phyloP scores from a whole-genome alignment of 1,140 invertebrate genomes.

The Colletes gigas region DNA sequence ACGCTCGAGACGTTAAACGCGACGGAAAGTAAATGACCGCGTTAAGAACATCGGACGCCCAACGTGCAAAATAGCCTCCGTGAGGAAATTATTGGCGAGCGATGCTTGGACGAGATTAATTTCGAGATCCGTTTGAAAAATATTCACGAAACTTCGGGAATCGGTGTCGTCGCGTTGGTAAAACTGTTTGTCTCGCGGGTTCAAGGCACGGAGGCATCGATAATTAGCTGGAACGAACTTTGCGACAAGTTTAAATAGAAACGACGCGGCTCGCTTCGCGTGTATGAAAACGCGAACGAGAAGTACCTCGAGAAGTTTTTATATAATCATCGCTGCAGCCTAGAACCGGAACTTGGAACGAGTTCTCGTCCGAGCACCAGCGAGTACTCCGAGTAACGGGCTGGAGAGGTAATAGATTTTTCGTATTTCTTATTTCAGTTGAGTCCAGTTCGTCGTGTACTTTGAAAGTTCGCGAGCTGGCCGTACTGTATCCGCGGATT shows the following conservation, averaged over 20 bases:
- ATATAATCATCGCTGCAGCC: conserved; percentile 6
- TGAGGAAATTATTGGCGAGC: background rate
- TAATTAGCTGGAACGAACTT: conserved; percentile 30
- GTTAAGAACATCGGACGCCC: background rate
- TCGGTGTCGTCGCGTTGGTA: conserved; percentile 1
- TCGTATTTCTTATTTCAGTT: conserved; percentile 16
- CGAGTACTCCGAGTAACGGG: background rate
- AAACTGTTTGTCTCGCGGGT: background rate
- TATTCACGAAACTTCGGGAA: background rate
- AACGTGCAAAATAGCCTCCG: background rate
- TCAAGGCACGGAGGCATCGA: background rate
- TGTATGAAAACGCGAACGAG: conserved; percentile 1
- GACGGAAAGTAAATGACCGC: background rate
- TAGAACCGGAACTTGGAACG: conserved; percentile 30
- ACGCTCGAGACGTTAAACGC: background rate
- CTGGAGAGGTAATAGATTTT: conserved; percentile 15
- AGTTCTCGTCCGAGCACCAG: background rate
- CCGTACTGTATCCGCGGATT: no score
- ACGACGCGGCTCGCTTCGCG: background rate
- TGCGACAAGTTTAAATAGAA: conserved; percentile 14
- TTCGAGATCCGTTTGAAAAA: background rate
- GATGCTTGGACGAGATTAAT: background rate
- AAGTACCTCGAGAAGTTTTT: conserved; percentile 26
- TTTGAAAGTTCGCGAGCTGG: background rate
- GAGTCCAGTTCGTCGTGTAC: background rate